A percentile compares a stretch with the other conserved stretches of the same genome.
Conservation (phyloP, 2,888 invertebrate species). For the Conomelus anceps region DNA sequence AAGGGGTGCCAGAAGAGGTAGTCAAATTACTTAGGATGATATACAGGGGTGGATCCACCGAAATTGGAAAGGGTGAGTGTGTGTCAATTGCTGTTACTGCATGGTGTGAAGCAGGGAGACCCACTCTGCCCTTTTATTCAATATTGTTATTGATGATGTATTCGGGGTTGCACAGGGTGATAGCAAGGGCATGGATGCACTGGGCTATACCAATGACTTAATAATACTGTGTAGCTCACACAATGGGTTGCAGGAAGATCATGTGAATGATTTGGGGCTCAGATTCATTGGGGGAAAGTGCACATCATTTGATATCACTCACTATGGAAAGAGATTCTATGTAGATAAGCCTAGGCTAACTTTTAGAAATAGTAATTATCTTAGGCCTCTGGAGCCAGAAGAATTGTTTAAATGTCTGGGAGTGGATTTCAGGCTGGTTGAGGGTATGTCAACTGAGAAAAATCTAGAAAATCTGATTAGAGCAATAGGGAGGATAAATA, state of each 20-base stretch:
- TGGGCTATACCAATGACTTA: slow-evolving; percentile 24
- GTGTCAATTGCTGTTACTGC: neutral
- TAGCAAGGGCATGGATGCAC: neutral
- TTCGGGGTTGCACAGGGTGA: neutral
- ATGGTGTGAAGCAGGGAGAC: slow-evolving; percentile 28
- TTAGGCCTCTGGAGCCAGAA: neutral
- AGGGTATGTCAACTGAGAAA: neutral
- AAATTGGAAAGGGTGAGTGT: neutral
- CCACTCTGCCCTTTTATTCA: slow-evolving; percentile 25
- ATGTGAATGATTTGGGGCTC: slow-evolving; percentile 17
- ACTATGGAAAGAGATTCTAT: neutral
- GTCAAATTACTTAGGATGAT: neutral
- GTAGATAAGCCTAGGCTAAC: neutral
- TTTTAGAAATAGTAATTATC: neutral
- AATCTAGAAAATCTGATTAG: neutral
- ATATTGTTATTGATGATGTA: slow-evolving; percentile 15
- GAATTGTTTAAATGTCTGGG: slow-evolving; percentile 11
- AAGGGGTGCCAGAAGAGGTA: neutral
- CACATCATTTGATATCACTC: neutral
- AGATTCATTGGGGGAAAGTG: slow-evolving; percentile 12
- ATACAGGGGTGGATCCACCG: neutral
- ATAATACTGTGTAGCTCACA: slow-evolving; percentile 4
- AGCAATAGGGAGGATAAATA: neutral
- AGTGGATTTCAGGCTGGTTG: neutral
- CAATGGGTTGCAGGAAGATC: neutral